phyloP scores from a whole-genome alignment of 2,888 invertebrate genomes.

The Philereme transversata region DNA sequence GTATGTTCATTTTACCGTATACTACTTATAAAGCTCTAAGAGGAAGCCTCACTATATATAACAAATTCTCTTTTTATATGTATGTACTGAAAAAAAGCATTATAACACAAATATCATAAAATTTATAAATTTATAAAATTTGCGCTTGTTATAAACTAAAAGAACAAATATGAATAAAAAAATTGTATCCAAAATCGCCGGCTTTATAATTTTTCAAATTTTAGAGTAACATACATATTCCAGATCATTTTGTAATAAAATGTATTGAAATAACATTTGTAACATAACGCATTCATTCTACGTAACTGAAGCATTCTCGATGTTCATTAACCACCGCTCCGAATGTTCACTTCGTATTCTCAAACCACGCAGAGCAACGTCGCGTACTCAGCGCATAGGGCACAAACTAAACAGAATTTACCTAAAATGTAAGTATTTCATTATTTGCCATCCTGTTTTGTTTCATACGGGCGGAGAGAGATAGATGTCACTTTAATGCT shows the following conservation, averaged over 20 bases:
- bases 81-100: background rate
- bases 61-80: conserved; percentile 8
- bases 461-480: too few species aligned
- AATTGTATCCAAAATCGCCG: too few species aligned
- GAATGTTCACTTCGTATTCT: conserved; percentile 29
- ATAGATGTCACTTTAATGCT: too few species aligned
- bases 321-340: conserved; percentile 55
- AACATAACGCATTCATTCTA: conserved; percentile 78
- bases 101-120: background rate
- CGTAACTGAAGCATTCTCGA: conserved; percentile 74
- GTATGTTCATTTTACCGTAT: conserved; percentile 80
- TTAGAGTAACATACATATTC: conserved; percentile 44
- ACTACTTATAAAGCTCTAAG: conserved; percentile 79
- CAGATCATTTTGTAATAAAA: conserved; percentile 56
- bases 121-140: too few species aligned
- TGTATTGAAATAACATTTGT: conserved; percentile 77
- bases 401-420: too few species aligned
- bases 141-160: too few species aligned
- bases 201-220: too few species aligned
- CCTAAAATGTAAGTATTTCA: too few species aligned
- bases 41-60: conserved; percentile 82
- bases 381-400: too few species aligned
- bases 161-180: too few species aligned
- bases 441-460: too few species aligned
- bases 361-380: background rate